These are phyloP conservation scores for Gasterosteus nipponicus DNA, from an alignment of 2,113 vertebrate genomes.

Conservation along the genomic window DNA sequence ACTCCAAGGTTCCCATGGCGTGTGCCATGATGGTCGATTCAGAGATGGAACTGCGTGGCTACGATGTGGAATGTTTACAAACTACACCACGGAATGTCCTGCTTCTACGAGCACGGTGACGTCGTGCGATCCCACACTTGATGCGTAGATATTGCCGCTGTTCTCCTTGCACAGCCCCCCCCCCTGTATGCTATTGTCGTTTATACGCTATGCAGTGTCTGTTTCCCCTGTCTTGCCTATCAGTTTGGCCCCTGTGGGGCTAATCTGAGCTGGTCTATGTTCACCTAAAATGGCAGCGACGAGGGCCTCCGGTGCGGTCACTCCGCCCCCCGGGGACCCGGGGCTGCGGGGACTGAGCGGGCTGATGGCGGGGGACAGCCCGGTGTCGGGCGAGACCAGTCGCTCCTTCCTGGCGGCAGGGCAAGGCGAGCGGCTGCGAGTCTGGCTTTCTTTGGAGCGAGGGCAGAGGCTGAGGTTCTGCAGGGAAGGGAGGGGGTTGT, in stretches of 20 bases:
- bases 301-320: slow-evolving; percentile 76
- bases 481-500: slow-evolving; percentile 85
- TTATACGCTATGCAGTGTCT: slow-evolving; percentile 40
- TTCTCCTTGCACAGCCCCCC: not conserved
- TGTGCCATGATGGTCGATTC: slow-evolving; percentile 53
- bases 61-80: slow-evolving; percentile 63
- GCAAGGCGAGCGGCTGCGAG: slow-evolving; percentile 86
- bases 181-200: slow-evolving; percentile 21
- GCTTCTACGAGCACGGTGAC: slow-evolving; percentile 55
- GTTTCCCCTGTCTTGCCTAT: slow-evolving; percentile 57
- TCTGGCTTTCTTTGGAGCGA: slow-evolving; percentile 82
- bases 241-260: slow-evolving; percentile 60
- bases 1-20: slow-evolving; percentile 55
- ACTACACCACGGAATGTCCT: slow-evolving; percentile 54
- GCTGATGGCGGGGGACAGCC: slow-evolving; percentile 70
- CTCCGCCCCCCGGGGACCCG: slow-evolving; percentile 60
- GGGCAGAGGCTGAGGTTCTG: slow-evolving; percentile 90
- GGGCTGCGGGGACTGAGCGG: slow-evolving; percentile 74
- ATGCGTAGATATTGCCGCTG: slow-evolving; percentile 24
- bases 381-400: slow-evolving; percentile 72
- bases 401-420: slow-evolving; percentile 72
- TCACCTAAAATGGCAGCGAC: slow-evolving; percentile 80
- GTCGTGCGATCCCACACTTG: slow-evolving; percentile 36
- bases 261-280: slow-evolving; percentile 70
- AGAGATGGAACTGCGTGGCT: slow-evolving; percentile 51